Evolutionary conservation across 2,113 vertebrate genomes (phyloP), one percentile per base, ranked within the genome.

Genomic region (Boleophthalmus pectinirostris): DNA sequence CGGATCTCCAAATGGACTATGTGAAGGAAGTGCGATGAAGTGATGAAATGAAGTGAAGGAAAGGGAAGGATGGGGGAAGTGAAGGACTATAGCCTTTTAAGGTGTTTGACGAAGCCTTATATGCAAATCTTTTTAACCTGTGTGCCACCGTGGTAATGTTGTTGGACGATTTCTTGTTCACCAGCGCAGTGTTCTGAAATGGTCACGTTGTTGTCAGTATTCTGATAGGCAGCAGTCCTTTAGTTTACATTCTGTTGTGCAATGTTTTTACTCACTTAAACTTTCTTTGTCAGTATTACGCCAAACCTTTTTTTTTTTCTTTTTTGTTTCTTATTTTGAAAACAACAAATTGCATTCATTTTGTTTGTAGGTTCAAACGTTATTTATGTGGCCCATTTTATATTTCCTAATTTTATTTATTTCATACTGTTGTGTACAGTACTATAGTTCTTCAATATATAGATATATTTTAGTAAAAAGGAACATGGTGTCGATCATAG

Each of bases 381-480:
- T 99, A 98, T 99, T 99, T 99, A 98, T 99, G 98, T 98, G 96
- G 96, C 96, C 98, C 98, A 98, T 99, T 99, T 99, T 99, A 98
- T 99, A 99, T 98, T 99, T 99, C 96, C 96, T 99, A 96, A 99
- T 99, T 99, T 99, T 98, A 99, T 99, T 99, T 99, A 99, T 99
- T 99, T 99, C 97, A 98, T 99, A 99, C 97, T 99, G 97, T 99
- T 98, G 97, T 99, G 97, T 98, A 99, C 97, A 99, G 97, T 99
- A 99, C 98, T 98, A 99, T 98, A 98, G 98, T 96, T 98, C 97
- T 98, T 99, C 98, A 98, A 98, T 98, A 99, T 98, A 98, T 98
- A 99, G 98, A 98, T 99, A 98, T 99, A 99, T 99, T 99, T 99
- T 99, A 99, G 98, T 99, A 99, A 98, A 99, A 99, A 96, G 96